phyloP scores from a whole-genome alignment of 2,888 invertebrate genomes.

The Campopleginae sp. region DNA sequence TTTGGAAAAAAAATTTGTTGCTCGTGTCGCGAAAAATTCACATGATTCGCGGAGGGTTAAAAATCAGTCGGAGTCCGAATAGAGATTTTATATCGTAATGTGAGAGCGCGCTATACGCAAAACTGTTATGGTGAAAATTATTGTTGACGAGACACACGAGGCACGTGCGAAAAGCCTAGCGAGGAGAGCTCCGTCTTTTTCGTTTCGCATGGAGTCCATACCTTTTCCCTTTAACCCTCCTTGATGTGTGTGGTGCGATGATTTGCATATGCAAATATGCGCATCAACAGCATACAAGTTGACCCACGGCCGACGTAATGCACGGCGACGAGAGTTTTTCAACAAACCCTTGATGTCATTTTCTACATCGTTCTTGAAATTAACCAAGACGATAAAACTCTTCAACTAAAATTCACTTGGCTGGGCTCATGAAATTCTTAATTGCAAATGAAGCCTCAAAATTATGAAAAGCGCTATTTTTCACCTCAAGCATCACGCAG shows the following conservation, averaged over 20 bases:
- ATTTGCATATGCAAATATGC: slow-evolving; percentile 66
- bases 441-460: slow-evolving; percentile 37
- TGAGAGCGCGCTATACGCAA: slow-evolving; percentile 19
- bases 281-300: slow-evolving; percentile 27
- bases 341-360: slow-evolving; percentile 44
- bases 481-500: slow-evolving; percentile 1
- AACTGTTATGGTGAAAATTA: slow-evolving; percentile 7
- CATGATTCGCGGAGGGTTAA: too few species aligned
- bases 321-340: neutral
- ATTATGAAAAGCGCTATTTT: slow-evolving; percentile 20
- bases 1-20: too few species aligned
- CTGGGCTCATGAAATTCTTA: slow-evolving; percentile 36
- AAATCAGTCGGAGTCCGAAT: neutral
- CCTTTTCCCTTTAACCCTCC: slow-evolving; percentile 6
- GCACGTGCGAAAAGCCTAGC: neutral
- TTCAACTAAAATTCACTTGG: neutral
- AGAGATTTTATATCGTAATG: slow-evolving; percentile 31
- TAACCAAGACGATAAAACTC: slow-evolving; percentile 31
- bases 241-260: slow-evolving; percentile 29
- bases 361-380: slow-evolving; percentile 44
- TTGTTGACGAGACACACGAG: neutral
- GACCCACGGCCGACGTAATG: slow-evolving; percentile 37
- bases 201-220: slow-evolving; percentile 36
- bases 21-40: too few species aligned
- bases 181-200: slow-evolving; percentile 10